phyloP scores from a whole-genome alignment of 1,140 invertebrate species.

The Euglossa dilemma region DNA sequence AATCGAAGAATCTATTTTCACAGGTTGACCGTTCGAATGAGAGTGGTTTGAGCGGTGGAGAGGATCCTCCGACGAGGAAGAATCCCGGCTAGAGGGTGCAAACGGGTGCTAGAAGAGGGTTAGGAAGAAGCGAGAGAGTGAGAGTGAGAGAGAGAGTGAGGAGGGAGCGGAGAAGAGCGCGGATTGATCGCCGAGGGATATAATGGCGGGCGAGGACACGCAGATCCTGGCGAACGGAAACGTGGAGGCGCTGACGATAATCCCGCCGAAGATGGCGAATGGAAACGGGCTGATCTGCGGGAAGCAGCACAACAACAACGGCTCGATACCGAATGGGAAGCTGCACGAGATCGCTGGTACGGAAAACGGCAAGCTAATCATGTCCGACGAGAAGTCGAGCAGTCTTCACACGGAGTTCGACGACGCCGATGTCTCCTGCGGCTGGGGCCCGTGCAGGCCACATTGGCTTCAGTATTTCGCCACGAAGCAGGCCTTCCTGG shows the following conservation, averaged over 20 bases:
- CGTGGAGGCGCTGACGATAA: constrained; percentile 75
- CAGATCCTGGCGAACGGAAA: constrained; percentile 74
- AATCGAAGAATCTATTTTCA: neutral
- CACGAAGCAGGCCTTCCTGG: constrained; percentile 94
- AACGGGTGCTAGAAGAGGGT: neutral
- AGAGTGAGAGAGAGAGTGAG: neutral
- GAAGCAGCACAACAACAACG: constrained; percentile 78
- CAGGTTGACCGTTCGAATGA: constrained; percentile 48
- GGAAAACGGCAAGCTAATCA: constrained; percentile 74
- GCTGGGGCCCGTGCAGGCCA: constrained; percentile 87
- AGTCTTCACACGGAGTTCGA: constrained; percentile 77
- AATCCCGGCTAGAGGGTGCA: constrained; percentile 27
- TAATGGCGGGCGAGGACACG: constrained; percentile 77
- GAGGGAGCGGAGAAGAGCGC: neutral
- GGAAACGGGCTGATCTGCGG: constrained; percentile 74
- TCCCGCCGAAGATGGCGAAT: constrained; percentile 75
- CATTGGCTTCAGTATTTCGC: constrained; percentile 90
- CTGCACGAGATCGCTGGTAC: constrained; percentile 66
- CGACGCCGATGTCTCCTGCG: constrained; percentile 85
- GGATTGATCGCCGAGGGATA: neutral
- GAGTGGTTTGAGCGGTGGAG: constrained; percentile 18
- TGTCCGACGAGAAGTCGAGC: constrained; percentile 73
- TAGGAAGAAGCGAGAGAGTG: neutral
- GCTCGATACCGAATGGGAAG: constrained; percentile 77
- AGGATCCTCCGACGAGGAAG: constrained; percentile 35